A percentile compares a stretch with the other conserved stretches of the same genome.
phyloP scores from a whole-genome alignment of 2,888 invertebrate species.

The Chironomus riparius region DNA sequence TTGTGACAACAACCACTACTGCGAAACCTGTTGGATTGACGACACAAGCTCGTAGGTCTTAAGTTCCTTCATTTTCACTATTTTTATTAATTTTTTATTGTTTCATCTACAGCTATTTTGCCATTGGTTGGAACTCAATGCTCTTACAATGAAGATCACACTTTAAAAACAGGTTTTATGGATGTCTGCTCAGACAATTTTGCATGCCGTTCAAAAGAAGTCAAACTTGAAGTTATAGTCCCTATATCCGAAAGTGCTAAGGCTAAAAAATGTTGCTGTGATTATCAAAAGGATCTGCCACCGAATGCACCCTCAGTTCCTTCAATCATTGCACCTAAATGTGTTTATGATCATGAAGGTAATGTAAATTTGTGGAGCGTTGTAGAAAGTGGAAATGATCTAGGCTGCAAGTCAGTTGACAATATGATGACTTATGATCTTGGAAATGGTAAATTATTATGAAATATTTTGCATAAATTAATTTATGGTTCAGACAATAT shows the following conservation, averaged over 20 bases:
- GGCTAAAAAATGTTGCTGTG: background rate
- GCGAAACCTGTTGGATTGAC: background rate
- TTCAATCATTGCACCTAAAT: background rate
- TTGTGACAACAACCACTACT: background rate
- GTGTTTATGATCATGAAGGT: background rate
- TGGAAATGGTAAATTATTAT: background rate
- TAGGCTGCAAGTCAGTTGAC: background rate
- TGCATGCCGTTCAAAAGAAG: background rate
- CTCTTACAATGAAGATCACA: background rate
- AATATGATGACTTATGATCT: background rate
- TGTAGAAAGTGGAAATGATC: background rate
- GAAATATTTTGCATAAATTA: too few species aligned
- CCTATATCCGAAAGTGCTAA: background rate
- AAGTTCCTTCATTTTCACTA: too few species aligned
- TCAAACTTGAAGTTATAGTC: background rate
- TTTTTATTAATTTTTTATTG: too few species aligned
- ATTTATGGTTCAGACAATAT: too few species aligned
- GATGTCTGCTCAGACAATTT: background rate
- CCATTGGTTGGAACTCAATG: background rate
- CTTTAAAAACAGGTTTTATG: background rate
- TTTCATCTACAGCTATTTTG: too few species aligned
- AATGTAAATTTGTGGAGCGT: background rate
- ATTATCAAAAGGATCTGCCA: background rate
- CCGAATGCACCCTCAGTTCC: background rate
- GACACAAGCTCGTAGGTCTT: background rate